These are phyloP conservation scores for Electrophaes corylata DNA, from an alignment of 2,888 invertebrate genomes.

Conservation along the genomic window DNA sequence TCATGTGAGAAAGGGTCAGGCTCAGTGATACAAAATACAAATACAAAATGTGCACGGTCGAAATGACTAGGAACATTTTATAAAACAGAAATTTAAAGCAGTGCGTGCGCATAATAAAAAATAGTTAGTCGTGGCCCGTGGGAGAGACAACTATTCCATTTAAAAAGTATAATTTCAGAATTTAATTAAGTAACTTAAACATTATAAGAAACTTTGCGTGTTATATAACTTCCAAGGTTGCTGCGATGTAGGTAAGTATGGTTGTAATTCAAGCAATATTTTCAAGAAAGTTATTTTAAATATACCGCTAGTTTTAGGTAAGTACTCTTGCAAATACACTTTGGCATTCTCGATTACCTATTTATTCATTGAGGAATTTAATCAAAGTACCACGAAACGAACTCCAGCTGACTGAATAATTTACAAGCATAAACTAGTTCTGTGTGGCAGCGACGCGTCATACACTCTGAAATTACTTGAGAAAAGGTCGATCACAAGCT, in stretches of 20 bases:
- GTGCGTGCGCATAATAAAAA: neutral
- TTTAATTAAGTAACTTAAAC: neutral
- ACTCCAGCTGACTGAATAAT: conserved; percentile 49
- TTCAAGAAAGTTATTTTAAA: conserved; percentile 12
- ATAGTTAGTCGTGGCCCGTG: neutral
- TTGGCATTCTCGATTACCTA: conserved; percentile 23
- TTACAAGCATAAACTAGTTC: conserved; percentile 50
- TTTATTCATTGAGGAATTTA: conserved; percentile 31
- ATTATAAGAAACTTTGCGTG: neutral
- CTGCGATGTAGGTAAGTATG: neutral
- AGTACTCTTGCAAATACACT: conserved; percentile 25
- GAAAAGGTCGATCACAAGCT: conserved; percentile 46
- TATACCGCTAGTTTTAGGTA: conserved; percentile 20
- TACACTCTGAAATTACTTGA: conserved; percentile 46
- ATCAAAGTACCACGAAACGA: conserved; percentile 37
- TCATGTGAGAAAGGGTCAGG: no score
- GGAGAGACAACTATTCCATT: neutral
- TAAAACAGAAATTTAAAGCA: neutral
- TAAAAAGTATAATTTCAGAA: neutral
- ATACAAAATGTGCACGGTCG: neutral
- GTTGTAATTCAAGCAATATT: neutral
- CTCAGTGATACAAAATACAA: no score
- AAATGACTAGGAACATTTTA: neutral
- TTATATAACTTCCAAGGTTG: neutral
- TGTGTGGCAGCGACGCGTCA: conserved; percentile 44